Evolutionary conservation across 2,113 vertebrate genomes (phyloP), one percentile per base, ranked within the genome.

Genomic region (Pseudorectes ferrugineus): DNA sequence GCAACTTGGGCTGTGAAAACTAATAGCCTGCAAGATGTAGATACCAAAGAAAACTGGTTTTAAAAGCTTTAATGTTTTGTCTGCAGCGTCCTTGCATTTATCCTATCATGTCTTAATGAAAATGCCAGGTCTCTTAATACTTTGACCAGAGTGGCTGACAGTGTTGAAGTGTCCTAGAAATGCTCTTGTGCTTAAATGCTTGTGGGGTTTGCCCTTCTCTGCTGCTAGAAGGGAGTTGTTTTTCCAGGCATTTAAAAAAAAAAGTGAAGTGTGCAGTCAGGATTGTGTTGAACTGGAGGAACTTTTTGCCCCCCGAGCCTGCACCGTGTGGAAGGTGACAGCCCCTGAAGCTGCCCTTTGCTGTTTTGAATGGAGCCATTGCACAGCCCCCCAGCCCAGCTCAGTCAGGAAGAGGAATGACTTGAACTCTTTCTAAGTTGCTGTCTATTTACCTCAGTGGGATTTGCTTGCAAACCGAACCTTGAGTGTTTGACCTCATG

Each of bases 1-100:
- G 68, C 52, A 85, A 7, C 62, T 81, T 71, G 90, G 87, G 40
- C 77, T 96, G 71, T 75, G 88, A 62, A 94, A 95, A 58, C 24
- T 15, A 52, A 54, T 61, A 93, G 73, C 35, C 73, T 91, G 78
- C 40, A 89, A 92, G 76, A 95, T 77, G 66, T 93, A 95, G 68
- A 97, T 97, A 97, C 97, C 97, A 97, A 97, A 97, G 97, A 97
- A 94, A 73, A 92, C 83, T 80, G 94, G 88, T 97, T 95, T 74
- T 2, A 76, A 96, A 96, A 97, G 97, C 96, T 97, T 97, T 97
- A 97, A 96, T 77, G 14, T 92, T 94, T 71, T 82, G 66, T 95
- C 93, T 74, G 93, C 86, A 61, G 62, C 70, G 66, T 89, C 78
- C 74, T 93, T 77, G 77, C 87, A 68, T 96, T 93, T 89, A 61